phyloP scores from a whole-genome alignment of 2,888 invertebrate species.

The Cyaniris semiargus region DNA sequence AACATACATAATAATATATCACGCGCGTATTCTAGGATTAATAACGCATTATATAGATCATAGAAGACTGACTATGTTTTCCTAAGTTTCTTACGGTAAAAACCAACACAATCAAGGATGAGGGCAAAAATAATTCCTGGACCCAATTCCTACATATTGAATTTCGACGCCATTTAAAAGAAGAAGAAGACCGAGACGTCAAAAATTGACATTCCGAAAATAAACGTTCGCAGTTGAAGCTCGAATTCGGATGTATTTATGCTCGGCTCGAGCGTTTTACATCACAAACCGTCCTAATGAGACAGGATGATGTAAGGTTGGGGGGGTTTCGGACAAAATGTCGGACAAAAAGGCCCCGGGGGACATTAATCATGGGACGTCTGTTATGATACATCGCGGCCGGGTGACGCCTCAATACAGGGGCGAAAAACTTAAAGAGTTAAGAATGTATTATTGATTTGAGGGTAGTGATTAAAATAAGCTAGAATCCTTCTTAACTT shows the following conservation, averaged over 20 bases:
- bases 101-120: neutral
- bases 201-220: constrained; percentile 16
- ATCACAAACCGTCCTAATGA: constrained; percentile 51
- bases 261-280: constrained; percentile 4
- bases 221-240: constrained; percentile 12
- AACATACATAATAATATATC: too few relatives aligned
- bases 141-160: neutral
- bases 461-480: neutral
- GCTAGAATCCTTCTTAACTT: too few relatives aligned
- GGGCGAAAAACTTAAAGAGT: constrained; percentile 21
- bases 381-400: constrained; percentile 47
- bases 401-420: constrained; percentile 42
- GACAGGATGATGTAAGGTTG: constrained; percentile 48
- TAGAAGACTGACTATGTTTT: too few relatives aligned
- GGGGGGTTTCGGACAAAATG: constrained; percentile 17
- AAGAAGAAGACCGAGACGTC: constrained; percentile 10
- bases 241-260: constrained; percentile 14
- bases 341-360: constrained; percentile 43
- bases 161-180: constrained; percentile 10
- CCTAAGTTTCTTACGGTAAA: neutral
- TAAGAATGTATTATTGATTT: constrained; percentile 5
- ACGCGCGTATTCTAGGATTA: too few relatives aligned
- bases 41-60: too few relatives aligned
- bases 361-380: constrained; percentile 49
- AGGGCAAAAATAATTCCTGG: neutral